These are phyloP conservation scores for Enchytraeus crypticus DNA, from an alignment of 2,888 invertebrate species.

Conservation along the genomic window DNA sequence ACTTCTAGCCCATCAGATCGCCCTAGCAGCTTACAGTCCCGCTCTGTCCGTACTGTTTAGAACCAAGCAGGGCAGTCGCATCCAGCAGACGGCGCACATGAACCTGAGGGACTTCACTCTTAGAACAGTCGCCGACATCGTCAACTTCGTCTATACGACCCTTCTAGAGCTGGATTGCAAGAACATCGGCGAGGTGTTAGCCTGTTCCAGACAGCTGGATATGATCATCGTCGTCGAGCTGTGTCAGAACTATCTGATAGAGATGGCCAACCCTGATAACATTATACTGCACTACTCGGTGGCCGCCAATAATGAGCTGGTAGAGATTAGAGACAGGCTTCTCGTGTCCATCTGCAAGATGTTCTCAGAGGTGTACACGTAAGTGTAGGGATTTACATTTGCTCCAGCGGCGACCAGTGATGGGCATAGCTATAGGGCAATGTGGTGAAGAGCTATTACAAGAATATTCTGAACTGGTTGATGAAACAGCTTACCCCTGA, in stretches of 20 bases:
- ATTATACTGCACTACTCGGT: constrained; percentile 15
- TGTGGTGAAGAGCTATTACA: no score
- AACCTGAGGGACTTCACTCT: constrained; percentile 13
- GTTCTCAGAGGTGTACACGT: not conserved
- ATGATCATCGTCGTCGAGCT: constrained; percentile 9
- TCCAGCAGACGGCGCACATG: constrained; percentile 9
- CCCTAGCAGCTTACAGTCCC: constrained; percentile 12
- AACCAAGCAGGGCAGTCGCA: not conserved
- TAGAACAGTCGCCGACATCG: constrained; percentile 8
- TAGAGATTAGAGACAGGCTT: constrained; percentile 3
- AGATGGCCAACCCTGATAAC: constrained; percentile 1
- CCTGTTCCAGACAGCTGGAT: constrained; percentile 12
- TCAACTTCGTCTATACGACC: constrained; percentile 17
- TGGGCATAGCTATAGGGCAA: no score
- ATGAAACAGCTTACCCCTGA: no score
- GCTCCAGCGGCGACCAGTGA: no score
- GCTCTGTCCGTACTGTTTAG: constrained; percentile 10
- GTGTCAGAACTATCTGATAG: constrained; percentile 14
- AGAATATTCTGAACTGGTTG: no score
- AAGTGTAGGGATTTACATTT: no score
- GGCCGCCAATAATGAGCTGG: constrained; percentile 16
- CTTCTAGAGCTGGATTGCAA: constrained; percentile 8
- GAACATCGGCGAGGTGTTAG: constrained; percentile 10
- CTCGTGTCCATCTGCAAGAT: constrained; percentile 6
- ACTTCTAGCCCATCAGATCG: constrained; percentile 12